Base-by-base conservation (phyloP, 2,888 invertebrate genomes). In the Ophion ellenae region DNA sequence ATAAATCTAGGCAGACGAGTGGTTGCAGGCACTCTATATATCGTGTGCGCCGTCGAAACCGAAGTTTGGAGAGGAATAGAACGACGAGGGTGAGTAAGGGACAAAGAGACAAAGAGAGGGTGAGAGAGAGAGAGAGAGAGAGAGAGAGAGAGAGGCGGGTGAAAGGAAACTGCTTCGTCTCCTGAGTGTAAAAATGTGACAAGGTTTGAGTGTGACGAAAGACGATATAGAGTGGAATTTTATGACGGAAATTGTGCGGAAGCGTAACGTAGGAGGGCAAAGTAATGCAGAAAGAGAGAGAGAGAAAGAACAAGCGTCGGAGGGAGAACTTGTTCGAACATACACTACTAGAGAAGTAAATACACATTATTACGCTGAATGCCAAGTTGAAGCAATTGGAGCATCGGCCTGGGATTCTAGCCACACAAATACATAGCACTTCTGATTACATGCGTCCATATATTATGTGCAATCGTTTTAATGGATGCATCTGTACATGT, bases 291-390 rank as follows among this genome's bases (percentile, higher is more conserved):
- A 14, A 2, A 53, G 14, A 53, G 5, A 53, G 53, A 53, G 47
- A 47, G 47, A 53, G 53, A 53, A 14, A 47, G 47, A 40, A 40
- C 40, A 40, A 40, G 40, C 6, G 40, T 6, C 40, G 1, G 5
- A 40, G 9, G 9, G 28, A 59, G 40, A 73, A 57, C 6, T 74
- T 45, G 53, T 73, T 53, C 64, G 36, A 59, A 40, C 20, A 32
- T 81, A 59, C 20, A 61, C 45, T 59, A 81, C 59, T 40, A 53
- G 28, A 59, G 53, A 59, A 71, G 40, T 61, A 78, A 78, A 80
- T 73, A 74, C 59, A 74, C 67, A 32, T 59, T 57, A 67, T 81
- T 81, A 81, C 74, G 67, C 40, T 40, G 28, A 14, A 74, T 57
- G 28, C 53, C 57, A 67, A 81, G 74, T 81, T 59, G 45, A 11